Evolutionary conservation across 2,113 vertebrate species (phyloP), one percentile per base, ranked within the genome.

Genomic region (Rhinogobius similis): DNA sequence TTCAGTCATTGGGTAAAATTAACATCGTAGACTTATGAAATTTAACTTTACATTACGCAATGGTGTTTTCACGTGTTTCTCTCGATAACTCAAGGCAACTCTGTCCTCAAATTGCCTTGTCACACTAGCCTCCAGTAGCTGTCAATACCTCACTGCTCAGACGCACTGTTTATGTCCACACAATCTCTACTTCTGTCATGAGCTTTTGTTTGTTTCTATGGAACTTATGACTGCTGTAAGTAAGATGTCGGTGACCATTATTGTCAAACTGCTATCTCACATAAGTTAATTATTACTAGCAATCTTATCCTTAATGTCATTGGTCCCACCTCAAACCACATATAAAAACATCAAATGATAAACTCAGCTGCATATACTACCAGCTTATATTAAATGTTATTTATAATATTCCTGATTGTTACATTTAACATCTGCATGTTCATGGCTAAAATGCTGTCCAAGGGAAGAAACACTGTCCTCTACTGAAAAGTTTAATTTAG

Each of bases 91-190:
- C 4, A 4, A 10, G n/a, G 4, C 44, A 70, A 24, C 18, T 10
- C 32, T 77, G 65, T 55, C 55, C 44, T 78, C 11, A 79, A 82
- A 81, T 52, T 88, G 87, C 86, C 81, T 63, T 83, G 86, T 91
- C 88, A 89, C 85, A 83, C 61, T 62, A 72, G 73, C 55, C 26
- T 29, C 18, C 29, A 20, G 0, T 75, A 77, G 78, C 83, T 86
- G 73, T 80, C 76, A 65, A 41, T 63, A 9, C 36, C 36, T 63
- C 10, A 43, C 23, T 63, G 14, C 38, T 63, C 62, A 24, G 36
- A 24, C 21, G 14, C 27, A 16, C 38, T 63, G 62, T 63, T 41
- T 41, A 43, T 63, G 12, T 36, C 18, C 29, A 36, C 8, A n/a
- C 20, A 32, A 61, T 24, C 38, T 62, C 12, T 18, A 68, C 3